Evolutionary conservation across 2,113 vertebrate species (phyloP), one percentile per base, ranked within the genome.

Genomic region (zebrafish (Danio rerio)): DNA sequence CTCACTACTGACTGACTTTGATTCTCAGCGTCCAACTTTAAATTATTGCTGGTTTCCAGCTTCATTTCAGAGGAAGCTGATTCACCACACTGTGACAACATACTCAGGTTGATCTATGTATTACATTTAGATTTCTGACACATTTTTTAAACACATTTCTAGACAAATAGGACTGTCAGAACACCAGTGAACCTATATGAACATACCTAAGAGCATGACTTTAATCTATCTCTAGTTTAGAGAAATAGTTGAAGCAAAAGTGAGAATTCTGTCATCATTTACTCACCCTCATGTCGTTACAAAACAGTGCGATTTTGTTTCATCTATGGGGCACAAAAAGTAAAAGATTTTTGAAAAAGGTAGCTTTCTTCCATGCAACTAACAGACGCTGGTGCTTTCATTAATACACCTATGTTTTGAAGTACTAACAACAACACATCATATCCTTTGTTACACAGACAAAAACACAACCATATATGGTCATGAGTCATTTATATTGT

Each of bases 111-210:
- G 65, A 69, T 59, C 55, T 45, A 58, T 75, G 72, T 20, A 45
- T 59, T 59, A 20, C 55, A 75, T 75, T 75, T 75, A 10, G 18
- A 75, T 59, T 59, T 45, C 50, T 13, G 72, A 47, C 55, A 59
- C n/a, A 20, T 18, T 59, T 74, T 75, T 59, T 20, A 45, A 18
- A n/a, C 65, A 20, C 55, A 45, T 58, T 73, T 73, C 52, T 73
- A 73, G 71, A 73, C 52, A 73, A 73, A 73, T 73, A 73, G 52
- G 43, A 47, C 65, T 69, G 65, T 72, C 70, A 55, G 70, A 72
- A n/a, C 21, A 72, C 8, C 49, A 72, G 20, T 72, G 13, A 72
- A 49, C 9, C 43, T 69, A 69, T 47, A 20, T 69, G 65, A 69
- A 69, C 16, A 69, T 69, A 69, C 65, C 16, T 40, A 72, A 72